A percentile compares a stretch with the other conserved stretches of the same genome.
phyloP scores from a whole-genome alignment of 2,888 invertebrate species.

The Unio pictorum region DNA sequence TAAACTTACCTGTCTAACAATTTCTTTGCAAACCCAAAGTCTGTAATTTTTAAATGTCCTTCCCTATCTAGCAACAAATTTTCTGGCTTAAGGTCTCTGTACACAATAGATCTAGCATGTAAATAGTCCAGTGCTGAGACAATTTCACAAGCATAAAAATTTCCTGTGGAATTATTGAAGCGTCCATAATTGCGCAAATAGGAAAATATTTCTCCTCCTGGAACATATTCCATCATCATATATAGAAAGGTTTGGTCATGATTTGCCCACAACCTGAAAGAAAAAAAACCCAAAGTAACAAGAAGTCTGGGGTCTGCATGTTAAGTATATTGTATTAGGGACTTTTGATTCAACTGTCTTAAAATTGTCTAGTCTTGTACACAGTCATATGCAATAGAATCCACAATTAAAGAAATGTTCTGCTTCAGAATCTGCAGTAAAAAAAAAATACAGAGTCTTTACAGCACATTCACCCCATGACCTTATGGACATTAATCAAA shows the following conservation, averaged over 20 bases:
- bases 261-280: slow-evolving; percentile 74
- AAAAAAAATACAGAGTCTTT: too few species aligned
- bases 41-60: slow-evolving; percentile 97
- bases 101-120: slow-evolving; percentile 79
- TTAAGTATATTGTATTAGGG: background rate
- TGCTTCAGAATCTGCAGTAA: too few species aligned
- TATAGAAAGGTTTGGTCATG: slow-evolving; percentile 92
- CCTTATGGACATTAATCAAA: too few species aligned
- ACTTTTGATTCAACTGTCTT: too few species aligned
- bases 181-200: slow-evolving; percentile 93
- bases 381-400: too few species aligned
- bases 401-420: too few species aligned
- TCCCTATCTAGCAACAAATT: slow-evolving; percentile 92
- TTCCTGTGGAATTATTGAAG: slow-evolving; percentile 83
- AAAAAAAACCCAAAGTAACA: background rate
- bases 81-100: slow-evolving; percentile 76
- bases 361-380: too few species aligned
- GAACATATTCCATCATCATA: slow-evolving; percentile 97
- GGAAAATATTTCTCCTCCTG: slow-evolving; percentile 95
- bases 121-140: slow-evolving; percentile 94
- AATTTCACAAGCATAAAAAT: slow-evolving; percentile 96
- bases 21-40: slow-evolving; percentile 98
- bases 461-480: too few species aligned
- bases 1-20: slow-evolving; percentile 82
- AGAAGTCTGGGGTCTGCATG: background rate